Conservation (phyloP, 2,888 invertebrate genomes). For the Acleris cristana region DNA sequence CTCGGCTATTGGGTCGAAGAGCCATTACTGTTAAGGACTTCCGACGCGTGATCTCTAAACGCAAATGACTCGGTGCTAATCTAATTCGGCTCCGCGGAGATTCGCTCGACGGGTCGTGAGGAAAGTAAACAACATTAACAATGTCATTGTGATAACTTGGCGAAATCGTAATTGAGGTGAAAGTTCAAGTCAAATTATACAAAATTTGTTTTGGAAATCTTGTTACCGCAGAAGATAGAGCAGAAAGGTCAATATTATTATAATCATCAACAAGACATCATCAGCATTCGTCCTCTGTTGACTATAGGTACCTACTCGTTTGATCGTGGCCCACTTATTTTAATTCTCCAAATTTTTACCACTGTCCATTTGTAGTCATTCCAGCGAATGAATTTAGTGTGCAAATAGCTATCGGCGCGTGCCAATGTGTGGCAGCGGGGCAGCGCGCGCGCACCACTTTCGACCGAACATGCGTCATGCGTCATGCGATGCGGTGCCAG, state of each 20-base stretch:
- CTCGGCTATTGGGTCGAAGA: conserved; percentile 61
- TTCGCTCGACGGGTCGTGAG: conserved; percentile 18
- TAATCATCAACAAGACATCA: conserved; percentile 3
- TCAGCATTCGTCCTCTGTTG: background rate
- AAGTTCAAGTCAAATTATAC: conserved; percentile 29
- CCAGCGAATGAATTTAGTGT: conserved; percentile 14
- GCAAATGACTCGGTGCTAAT: conserved; percentile 27
- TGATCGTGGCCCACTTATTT: background rate
- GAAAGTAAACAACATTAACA: conserved; percentile 33
- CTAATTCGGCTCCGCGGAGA: conserved; percentile 23
- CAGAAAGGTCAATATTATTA: conserved; percentile 14
- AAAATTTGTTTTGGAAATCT: conserved; percentile 24
- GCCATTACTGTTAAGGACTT: conserved; percentile 34
- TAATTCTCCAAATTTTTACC: background rate
- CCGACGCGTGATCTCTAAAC: conserved; percentile 28
- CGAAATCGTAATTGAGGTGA: conserved; percentile 35
- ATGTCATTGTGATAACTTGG: conserved; percentile 27
- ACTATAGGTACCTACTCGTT: background rate
- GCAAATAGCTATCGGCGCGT: conserved; percentile 37
- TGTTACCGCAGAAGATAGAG: conserved; percentile 10
- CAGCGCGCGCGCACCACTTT: conserved; percentile 34
- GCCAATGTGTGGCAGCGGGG: conserved; percentile 49
- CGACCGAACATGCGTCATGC: conserved; percentile 12
- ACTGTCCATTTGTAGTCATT: conserved; percentile 10
- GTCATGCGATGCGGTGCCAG: background rate